These are phyloP conservation scores for Melanotaenia maccullochi DNA, from an alignment of 2,797 vertebrate species.

Conservation along the genomic window DNA sequence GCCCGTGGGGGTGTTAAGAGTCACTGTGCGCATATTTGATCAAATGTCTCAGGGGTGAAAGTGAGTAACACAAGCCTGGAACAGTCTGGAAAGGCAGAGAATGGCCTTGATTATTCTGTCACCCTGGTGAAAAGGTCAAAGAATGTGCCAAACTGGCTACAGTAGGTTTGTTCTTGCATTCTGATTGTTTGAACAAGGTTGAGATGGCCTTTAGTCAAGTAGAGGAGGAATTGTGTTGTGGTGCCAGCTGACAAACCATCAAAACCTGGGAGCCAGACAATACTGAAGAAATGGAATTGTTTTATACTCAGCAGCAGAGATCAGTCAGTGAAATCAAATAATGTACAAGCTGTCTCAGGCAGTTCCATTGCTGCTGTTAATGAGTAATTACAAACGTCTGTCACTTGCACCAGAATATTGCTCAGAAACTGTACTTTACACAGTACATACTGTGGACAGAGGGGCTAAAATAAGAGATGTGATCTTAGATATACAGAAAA, in stretches of 20 bases:
- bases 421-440: background rate
- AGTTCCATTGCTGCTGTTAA: slow-evolving; percentile 25
- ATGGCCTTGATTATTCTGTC: slow-evolving; percentile 85
- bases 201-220: slow-evolving; percentile 75
- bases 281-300: slow-evolving; percentile 30
- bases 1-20: slow-evolving; percentile 66
- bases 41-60: slow-evolving; percentile 74
- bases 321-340: slow-evolving; percentile 18
- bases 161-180: slow-evolving; percentile 80
- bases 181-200: slow-evolving; percentile 77
- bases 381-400: slow-evolving; percentile 48
- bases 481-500: background rate
- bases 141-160: slow-evolving; percentile 84
- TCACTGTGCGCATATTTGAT: slow-evolving; percentile 70
- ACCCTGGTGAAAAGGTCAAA: slow-evolving; percentile 78
- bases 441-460: background rate
- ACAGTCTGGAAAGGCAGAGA: slow-evolving; percentile 70
- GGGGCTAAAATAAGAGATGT: background rate
- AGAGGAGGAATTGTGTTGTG: slow-evolving; percentile 68
- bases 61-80: slow-evolving; percentile 69
- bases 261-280: slow-evolving; percentile 52
- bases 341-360: slow-evolving; percentile 4
- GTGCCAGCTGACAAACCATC: slow-evolving; percentile 68
- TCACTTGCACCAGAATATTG: background rate
- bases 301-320: slow-evolving; percentile 4